Conservation (phyloP, 2,113 vertebrate species). For the Petrocephalus microphthalmus region DNA sequence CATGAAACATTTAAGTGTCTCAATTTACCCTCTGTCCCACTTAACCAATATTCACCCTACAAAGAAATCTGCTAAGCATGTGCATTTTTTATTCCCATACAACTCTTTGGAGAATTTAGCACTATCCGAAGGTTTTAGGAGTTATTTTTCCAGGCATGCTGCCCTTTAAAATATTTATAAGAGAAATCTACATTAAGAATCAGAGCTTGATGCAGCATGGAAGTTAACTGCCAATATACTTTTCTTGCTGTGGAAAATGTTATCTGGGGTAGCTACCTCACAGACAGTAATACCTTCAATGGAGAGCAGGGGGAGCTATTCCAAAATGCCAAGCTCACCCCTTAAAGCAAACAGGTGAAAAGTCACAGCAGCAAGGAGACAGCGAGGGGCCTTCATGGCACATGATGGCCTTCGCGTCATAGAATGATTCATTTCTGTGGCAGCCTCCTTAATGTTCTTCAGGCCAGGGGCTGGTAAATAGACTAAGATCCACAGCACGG, state of each 20-base stretch:
- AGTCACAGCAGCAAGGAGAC: background rate
- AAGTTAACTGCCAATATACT: background rate
- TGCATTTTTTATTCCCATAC: background rate
- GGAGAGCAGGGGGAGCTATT: background rate
- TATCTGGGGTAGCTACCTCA: background rate
- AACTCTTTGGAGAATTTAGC: background rate
- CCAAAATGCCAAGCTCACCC: slow-evolving; percentile 1
- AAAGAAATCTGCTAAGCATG: background rate
- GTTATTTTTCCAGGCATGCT: background rate
- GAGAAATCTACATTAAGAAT: background rate
- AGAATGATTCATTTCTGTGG: slow-evolving; percentile 4
- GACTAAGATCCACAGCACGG: background rate
- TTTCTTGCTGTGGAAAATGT: background rate
- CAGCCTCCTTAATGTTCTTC: background rate
- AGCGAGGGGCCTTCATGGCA: background rate
- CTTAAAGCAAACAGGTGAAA: background rate
- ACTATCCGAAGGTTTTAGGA: background rate
- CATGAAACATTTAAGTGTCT: background rate
- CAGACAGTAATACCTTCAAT: background rate
- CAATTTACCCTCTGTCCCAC: background rate
- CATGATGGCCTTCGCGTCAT: background rate
- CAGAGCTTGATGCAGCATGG: background rate
- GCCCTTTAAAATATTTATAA: background rate
- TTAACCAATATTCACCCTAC: background rate
- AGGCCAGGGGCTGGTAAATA: background rate